phyloP scores from a whole-genome alignment of 1,140 invertebrate genomes.

The Hycleus phaleratus region DNA sequence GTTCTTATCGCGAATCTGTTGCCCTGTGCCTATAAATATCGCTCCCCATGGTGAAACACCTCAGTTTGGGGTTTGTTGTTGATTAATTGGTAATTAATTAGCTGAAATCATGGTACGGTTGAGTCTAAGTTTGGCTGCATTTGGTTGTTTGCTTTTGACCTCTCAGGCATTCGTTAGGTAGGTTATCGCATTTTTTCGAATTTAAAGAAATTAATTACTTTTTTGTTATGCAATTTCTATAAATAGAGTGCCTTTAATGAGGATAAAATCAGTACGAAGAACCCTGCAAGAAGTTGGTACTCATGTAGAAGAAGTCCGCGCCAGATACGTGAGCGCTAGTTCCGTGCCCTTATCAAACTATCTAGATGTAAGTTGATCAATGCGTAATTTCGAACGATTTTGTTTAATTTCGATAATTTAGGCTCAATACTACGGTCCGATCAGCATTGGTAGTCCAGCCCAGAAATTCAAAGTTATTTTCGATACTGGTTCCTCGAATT shows the following conservation, averaged over 20 bases:
- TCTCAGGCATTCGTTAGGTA: no score
- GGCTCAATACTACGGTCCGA: conserved; percentile 96
- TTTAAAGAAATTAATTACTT: no score
- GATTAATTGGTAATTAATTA: no score
- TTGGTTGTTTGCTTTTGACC: no score
- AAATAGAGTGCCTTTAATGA: conserved; percentile 67
- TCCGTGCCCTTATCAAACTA: conserved; percentile 92
- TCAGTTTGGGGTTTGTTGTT: no score
- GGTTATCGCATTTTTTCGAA: no score
- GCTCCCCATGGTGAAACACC: no score
- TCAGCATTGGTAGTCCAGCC: conserved; percentile 85
- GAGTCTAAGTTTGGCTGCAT: no score
- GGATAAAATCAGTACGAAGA: conserved; percentile 58
- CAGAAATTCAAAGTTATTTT: conserved; percentile 95
- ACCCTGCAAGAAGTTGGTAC: conserved; percentile 71
- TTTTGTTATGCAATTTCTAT: conserved; percentile 3
- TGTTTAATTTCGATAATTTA: conserved; percentile 33
- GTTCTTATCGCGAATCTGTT: no score
- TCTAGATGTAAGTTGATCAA: conserved; percentile 64
- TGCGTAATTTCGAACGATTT: not conserved
- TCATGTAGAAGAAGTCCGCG: conserved; percentile 55
- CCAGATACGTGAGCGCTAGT: conserved; percentile 45
- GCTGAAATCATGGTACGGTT: no score
- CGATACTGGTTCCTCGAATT: conserved; percentile 96
- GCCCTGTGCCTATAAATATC: no score